These are phyloP conservation scores for Rallus limicola DNA, from an alignment of 2,113 vertebrate species.

Conservation along the genomic window DNA sequence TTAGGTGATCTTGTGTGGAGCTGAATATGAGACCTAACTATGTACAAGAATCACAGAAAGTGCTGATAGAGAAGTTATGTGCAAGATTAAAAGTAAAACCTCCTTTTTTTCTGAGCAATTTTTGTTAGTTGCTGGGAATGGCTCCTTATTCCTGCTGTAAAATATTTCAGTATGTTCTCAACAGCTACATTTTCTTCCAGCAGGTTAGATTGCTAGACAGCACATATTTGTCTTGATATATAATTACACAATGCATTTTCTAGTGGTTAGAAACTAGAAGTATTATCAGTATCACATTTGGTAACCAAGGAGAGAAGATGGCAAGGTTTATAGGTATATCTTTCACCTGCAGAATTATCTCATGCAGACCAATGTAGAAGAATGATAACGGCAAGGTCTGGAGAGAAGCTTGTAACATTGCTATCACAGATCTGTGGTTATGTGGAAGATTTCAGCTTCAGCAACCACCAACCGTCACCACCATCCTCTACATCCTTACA, in stretches of 20 bases:
- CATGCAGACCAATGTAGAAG: not conserved
- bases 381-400: not conserved
- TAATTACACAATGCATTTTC: not conserved
- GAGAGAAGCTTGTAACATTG: not conserved
- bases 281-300: not conserved
- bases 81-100: not conserved
- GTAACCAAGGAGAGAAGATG: not conserved
- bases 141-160: not conserved
- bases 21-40: not conserved
- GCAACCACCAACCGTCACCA: not conserved
- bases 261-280: not conserved
- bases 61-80: not conserved
- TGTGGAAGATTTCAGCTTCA: not conserved
- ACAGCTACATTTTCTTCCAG: not conserved
- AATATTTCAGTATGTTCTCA: not conserved
- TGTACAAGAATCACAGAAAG: not conserved
- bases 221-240: not conserved
- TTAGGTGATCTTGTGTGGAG: not conserved
- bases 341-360: not conserved
- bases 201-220: not conserved
- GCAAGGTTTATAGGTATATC: not conserved
- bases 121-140: not conserved
- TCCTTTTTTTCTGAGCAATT: not conserved
- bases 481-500: not conserved
- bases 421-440: not conserved